Evolutionary conservation across 2,113 vertebrate species (phyloP).

Genomic region (Coptodon rendalli): DNA sequence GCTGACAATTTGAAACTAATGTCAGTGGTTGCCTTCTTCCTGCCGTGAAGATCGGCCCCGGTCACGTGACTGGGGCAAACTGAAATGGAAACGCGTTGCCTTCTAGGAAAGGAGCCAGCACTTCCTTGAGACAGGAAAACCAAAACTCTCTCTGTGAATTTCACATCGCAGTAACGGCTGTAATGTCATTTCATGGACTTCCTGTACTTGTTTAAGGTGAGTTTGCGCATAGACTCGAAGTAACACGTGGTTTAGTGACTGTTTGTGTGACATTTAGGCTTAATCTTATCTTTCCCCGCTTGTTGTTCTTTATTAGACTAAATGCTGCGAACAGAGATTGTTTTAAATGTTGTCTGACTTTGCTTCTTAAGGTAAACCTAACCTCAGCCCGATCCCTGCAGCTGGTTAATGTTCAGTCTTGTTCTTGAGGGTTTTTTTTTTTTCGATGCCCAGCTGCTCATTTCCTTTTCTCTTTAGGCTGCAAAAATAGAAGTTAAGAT

Average conservation of each 20-base stretch:
- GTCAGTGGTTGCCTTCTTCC: conserved; percentile 24
- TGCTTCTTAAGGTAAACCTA: background rate
- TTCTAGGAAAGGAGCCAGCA: background rate
- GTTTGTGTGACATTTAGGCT: background rate
- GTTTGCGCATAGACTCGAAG: background rate
- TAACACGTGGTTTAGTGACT: background rate
- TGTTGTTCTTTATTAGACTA: background rate
- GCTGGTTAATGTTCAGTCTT: conserved; percentile 43
- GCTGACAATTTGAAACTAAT: conserved; percentile 15
- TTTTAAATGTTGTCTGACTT: background rate
- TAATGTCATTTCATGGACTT: conserved; percentile 51
- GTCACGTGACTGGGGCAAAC: conserved; percentile 45
- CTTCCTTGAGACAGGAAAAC: background rate
- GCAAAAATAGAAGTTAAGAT: background rate
- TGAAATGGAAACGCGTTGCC: background rate
- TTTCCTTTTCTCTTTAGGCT: background rate
- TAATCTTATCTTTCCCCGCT: background rate
- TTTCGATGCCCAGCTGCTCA: background rate
- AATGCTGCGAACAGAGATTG: background rate
- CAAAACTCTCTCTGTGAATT: background rate
- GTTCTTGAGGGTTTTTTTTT: accelerated
- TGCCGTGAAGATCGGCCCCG: background rate
- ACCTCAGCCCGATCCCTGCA: background rate
- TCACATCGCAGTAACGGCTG: background rate
- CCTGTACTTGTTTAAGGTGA: conserved; percentile 55